These are phyloP conservation scores for Lophius piscatorius DNA, from an alignment of 2,113 vertebrate genomes.

Conservation along the genomic window DNA sequence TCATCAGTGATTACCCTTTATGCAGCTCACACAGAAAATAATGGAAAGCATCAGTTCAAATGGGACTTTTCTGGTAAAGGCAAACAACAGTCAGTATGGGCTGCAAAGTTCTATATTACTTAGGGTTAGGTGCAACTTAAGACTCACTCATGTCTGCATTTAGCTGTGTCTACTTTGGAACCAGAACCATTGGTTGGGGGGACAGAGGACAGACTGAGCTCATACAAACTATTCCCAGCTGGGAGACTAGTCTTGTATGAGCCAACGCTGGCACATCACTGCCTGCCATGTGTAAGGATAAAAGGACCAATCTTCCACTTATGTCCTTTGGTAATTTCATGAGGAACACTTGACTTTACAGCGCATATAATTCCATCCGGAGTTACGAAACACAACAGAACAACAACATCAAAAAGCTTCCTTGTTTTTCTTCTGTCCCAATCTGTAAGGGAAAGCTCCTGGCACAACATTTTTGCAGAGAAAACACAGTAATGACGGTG, in stretches of 20 bases:
- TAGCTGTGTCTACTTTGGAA: constrained; percentile 31
- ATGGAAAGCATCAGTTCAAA: background rate
- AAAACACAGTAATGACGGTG: constrained; percentile 74
- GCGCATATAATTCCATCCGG: constrained; percentile 28
- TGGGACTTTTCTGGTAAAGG: background rate
- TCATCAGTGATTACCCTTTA: constrained; percentile 2
- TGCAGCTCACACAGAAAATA: background rate
- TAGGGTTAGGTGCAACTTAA: constrained; percentile 11
- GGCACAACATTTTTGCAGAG: constrained; percentile 66
- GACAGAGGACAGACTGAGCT: constrained; percentile 53
- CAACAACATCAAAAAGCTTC: constrained; percentile 38
- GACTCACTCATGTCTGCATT: constrained; percentile 49
- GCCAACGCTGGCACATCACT: constrained; percentile 56
- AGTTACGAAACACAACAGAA: constrained; percentile 50
- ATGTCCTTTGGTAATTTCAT: constrained; percentile 57
- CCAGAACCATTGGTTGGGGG: constrained; percentile 51
- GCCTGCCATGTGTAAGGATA: constrained; percentile 26
- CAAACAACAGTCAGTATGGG: background rate
- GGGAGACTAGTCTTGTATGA: constrained; percentile 31
- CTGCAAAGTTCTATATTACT: constrained; percentile 1
- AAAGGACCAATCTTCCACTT: constrained; percentile 48
- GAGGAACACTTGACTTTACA: constrained; percentile 54
- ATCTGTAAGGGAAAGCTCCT: constrained; percentile 47
- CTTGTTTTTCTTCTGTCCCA: constrained; percentile 8
- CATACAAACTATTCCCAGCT: constrained; percentile 47